A percentile compares a stretch with the other conserved stretches of the same genome.
Evolutionary conservation across 2,888 invertebrate species (phyloP).

Genomic region (Sinhomidia bicolor): DNA sequence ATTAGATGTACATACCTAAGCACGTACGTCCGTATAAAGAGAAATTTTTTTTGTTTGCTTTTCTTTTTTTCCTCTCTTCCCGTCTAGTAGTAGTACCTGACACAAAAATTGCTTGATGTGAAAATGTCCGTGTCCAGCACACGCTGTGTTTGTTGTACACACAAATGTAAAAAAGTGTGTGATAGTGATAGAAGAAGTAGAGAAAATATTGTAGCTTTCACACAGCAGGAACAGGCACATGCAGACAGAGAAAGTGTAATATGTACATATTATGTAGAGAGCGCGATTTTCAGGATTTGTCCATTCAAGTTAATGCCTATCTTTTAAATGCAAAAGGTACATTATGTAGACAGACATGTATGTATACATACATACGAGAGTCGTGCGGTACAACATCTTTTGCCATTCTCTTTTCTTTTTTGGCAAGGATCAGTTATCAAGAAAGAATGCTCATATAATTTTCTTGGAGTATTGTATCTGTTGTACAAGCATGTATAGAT

Average conservation of each 20-base stretch:
- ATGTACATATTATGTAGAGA: background rate
- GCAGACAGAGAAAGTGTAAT: too few species aligned
- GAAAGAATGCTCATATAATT: too few species aligned
- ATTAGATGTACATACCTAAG: background rate
- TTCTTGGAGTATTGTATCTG: too few species aligned
- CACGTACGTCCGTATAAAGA: too few species aligned
- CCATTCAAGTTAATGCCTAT: background rate
- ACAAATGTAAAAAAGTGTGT: background rate
- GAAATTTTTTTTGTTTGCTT: too few species aligned
- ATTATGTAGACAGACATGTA: background rate
- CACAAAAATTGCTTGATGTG: constrained; percentile 25
- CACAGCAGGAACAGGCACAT: background rate
- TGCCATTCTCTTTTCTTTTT: too few species aligned
- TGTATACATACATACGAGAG: background rate
- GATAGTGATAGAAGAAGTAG: background rate
- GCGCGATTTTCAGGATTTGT: background rate
- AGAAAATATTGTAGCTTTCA: constrained; percentile 9
- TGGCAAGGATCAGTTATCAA: too few species aligned
- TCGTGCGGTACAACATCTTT: too few species aligned
- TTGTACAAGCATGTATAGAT: too few species aligned
- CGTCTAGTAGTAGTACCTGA: background rate
- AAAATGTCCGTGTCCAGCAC: constrained; percentile 1
- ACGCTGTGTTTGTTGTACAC: background rate
- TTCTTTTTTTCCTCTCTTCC: too few species aligned
- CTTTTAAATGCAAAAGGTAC: background rate